Conservation (phyloP, 1,140 invertebrate genomes). For the Drosophila kepulauana region DNA sequence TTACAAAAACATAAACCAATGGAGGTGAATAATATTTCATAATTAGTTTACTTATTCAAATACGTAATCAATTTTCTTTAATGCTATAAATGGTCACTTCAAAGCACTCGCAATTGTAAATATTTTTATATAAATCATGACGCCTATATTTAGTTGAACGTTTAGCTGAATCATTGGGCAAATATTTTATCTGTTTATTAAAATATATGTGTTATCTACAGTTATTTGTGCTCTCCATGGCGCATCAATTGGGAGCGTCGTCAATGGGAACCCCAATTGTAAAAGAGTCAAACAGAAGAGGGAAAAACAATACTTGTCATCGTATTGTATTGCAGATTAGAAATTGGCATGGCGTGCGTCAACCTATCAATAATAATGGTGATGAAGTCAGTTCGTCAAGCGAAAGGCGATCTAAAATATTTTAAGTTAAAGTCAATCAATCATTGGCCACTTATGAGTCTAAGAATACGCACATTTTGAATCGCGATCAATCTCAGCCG, state of each 20-base stretch:
- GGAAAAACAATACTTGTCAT: background rate
- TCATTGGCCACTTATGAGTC: constrained; percentile 5
- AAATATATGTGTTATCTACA: constrained; percentile 16
- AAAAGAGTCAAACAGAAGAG: background rate
- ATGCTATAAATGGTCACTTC: no score
- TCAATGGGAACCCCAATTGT: background rate
- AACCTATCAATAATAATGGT: background rate
- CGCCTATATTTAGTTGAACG: constrained; percentile 5
- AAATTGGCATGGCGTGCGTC: constrained; percentile 3
- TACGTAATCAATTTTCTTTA: no score
- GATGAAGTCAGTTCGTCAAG: background rate
- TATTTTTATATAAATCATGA: background rate
- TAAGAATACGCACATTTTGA: background rate
- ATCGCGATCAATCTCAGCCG: background rate
- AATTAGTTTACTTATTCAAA: no score
- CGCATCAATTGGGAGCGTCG: background rate
- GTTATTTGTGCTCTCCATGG: background rate
- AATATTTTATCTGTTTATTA: constrained; percentile 22
- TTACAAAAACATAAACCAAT: no score
- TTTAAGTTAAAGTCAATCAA: constrained; percentile 13
- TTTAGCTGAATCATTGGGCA: constrained; percentile 9
- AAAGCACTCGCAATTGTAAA: background rate
- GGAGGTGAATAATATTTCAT: no score
- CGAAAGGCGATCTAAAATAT: background rate
- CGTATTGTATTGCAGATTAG: background rate